These are phyloP conservation scores for Pristionchus mayeri DNA, from an alignment of 2,888 invertebrate species.

Conservation along the genomic window DNA sequence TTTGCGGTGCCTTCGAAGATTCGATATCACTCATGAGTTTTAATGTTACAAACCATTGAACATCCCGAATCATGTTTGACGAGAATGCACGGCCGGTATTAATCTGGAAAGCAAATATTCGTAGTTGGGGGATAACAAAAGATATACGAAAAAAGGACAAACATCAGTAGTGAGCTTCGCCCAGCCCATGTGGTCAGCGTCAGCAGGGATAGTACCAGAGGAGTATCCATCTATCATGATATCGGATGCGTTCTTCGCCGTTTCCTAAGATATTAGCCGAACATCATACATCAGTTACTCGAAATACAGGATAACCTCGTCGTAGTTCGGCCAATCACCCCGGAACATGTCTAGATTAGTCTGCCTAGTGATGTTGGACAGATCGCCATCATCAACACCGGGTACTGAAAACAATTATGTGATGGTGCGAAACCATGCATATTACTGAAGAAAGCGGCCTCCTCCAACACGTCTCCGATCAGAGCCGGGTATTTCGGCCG, in stretches of 20 bases:
- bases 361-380: background rate
- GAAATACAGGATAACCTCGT: background rate
- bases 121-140: no score
- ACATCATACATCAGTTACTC: background rate
- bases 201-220: background rate
- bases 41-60: background rate
- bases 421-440: background rate
- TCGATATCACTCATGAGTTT: background rate
- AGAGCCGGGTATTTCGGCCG: slow-evolving; percentile 8
- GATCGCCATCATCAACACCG: background rate
- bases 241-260: background rate
- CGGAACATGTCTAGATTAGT: background rate
- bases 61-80: background rate
- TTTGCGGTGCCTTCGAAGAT: background rate
- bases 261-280: background rate
- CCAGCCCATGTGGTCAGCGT: slow-evolving; percentile 11
- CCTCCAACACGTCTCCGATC: slow-evolving; percentile 35
- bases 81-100: background rate
- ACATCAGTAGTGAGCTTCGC: background rate
- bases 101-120: background rate
- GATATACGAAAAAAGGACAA: background rate
- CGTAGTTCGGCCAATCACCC: background rate
- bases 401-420: background rate
- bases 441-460: background rate
- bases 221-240: background rate